These are phyloP conservation scores for Netelia fuscicornis DNA, from an alignment of 2,888 invertebrate genomes.

Conservation along the genomic window DNA sequence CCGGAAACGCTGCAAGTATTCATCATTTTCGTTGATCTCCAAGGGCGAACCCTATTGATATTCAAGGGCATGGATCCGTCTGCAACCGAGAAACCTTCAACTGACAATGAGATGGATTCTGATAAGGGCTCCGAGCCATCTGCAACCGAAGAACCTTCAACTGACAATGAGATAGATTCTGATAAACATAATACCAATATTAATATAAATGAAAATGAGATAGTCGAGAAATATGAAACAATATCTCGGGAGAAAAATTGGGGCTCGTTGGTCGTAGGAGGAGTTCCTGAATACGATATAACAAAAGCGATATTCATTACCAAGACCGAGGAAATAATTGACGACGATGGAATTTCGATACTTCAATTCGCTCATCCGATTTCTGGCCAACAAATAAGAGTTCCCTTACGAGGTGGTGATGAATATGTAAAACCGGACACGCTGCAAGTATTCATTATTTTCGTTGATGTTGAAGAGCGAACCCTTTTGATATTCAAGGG, in stretches of 20 bases:
- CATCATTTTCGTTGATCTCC: conserved; percentile 20
- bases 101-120: neutral
- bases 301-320: neutral
- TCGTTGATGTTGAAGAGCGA: conserved; percentile 23
- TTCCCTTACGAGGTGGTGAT: conserved; percentile 32
- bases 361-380: conserved; percentile 38
- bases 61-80: neutral
- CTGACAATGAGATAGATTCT: neutral
- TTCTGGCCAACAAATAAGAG: conserved; percentile 3
- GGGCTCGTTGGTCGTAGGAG: neutral
- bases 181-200: neutral
- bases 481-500: conserved; percentile 48
- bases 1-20: conserved; percentile 4
- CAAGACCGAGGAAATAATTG: neutral
- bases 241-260: neutral
- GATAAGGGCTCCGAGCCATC: neutral
- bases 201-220: neutral
- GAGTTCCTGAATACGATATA: conserved; percentile 29
- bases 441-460: conserved; percentile 9
- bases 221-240: conserved; percentile 8
- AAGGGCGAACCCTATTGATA: conserved; percentile 14
- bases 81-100: neutral
- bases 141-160: neutral
- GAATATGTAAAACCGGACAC: conserved; percentile 27
- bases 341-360: neutral